phyloP scores from a whole-genome alignment of 2,113 vertebrate genomes.

The Dasyornis broadbenti region DNA sequence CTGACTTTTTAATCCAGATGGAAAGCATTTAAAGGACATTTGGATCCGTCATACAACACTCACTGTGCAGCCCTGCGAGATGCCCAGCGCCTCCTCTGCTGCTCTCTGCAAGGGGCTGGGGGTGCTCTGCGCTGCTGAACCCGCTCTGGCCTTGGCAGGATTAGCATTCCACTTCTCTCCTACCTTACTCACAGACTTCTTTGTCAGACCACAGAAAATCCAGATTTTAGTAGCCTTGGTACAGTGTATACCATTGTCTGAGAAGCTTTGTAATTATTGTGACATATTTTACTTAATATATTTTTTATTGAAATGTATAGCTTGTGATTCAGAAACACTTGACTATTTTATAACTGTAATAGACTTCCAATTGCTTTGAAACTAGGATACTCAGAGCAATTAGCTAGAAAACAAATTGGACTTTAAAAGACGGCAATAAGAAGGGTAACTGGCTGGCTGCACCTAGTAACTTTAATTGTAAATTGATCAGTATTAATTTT shows the following conservation, averaged over 20 bases:
- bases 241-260: constrained; percentile 13
- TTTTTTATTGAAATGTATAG: constrained; percentile 60
- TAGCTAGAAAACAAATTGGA: not conserved
- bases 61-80: not conserved
- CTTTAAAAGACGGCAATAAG: constrained; percentile 39
- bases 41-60: not conserved
- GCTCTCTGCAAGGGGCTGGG: not conserved
- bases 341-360: constrained; percentile 45
- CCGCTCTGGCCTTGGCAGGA: not conserved
- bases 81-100: not conserved
- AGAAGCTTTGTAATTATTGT: constrained; percentile 60
- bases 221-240: not conserved
- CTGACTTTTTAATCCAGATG: constrained; percentile 22
- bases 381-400: constrained; percentile 39
- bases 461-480: not conserved
- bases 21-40: not conserved
- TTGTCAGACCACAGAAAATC: not conserved
- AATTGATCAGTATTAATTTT: not conserved
- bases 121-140: not conserved
- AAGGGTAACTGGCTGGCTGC: constrained; percentile 20
- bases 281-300: constrained; percentile 65
- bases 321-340: constrained; percentile 44
- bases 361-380: constrained; percentile 45
- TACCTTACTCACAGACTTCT: not conserved
- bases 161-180: not conserved